Evolutionary conservation across 2,888 invertebrate species (phyloP), one percentile per base, ranked within the genome.

Genomic region (Mythimna albipuncta): DNA sequence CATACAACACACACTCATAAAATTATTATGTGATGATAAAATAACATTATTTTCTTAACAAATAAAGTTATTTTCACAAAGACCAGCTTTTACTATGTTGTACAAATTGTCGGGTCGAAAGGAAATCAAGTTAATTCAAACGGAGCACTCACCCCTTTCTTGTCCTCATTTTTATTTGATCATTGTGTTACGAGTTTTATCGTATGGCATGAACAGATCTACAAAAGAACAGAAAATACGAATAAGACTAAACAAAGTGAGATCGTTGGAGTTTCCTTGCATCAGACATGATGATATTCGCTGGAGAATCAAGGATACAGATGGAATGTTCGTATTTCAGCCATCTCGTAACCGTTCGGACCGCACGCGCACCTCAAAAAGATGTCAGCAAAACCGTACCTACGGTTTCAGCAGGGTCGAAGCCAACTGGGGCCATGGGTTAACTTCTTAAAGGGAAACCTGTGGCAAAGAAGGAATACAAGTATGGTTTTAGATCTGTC

Each of bases 21-120:
- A 5, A 16, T 47, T 44, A 13, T 16, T 16, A 47, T 47, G 16
- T 47, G 47, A 47, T 16, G 19, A 47, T 19, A 3, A 2, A 44
- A n/a, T 9, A 54, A 19, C 35, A 52, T 38, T 74, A 68, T 77
- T 77, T 63, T 32, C 32, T 19, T 38, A 41, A 50, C 61, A 76
- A 79, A 78, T 59, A 72, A 41, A 52, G 50, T 61, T 44, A 69
- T 32, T 38, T 10, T 38, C 47, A 69, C 52, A 54, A 75, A 69
- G 32, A 52, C 61, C 47, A 54, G 26, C 38, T 21, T 52, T 21
- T 50, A 32, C 63, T 55, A 50, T 55, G 19, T 55, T 65, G 41
- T 65, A 79, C 59, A 73, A 84, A 84, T 85, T 80, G 71, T 55
- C 72, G 69, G 82, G 78, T 65, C 73, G 81, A 82, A 82, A 81